Percentiles rank a stretch among this genome's conserved stretches.
phyloP scores from a whole-genome alignment of 2,888 invertebrate species.

The Apamea monoglypha region DNA sequence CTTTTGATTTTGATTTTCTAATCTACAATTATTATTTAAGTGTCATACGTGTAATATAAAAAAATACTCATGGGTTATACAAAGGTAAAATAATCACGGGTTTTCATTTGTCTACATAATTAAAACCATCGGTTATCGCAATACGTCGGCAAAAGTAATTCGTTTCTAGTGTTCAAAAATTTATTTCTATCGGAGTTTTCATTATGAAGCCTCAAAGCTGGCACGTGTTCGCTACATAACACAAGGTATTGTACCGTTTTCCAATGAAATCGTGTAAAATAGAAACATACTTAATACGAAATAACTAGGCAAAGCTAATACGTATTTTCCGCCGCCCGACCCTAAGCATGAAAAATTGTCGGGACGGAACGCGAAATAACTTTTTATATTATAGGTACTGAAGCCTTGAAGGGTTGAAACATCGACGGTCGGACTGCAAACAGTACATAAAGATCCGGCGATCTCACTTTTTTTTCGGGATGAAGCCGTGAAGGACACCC shows the following conservation, averaged over 20 bases:
- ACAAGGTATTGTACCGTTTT: slow-evolving; percentile 56
- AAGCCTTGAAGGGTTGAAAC: slow-evolving; percentile 84
- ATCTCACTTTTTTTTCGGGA: slow-evolving; percentile 86
- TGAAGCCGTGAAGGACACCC: slow-evolving; percentile 85
- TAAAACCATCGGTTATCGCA: slow-evolving; percentile 18
- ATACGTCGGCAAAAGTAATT: slow-evolving; percentile 16
- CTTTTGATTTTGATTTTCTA: no score
- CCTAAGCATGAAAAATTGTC: slow-evolving; percentile 77
- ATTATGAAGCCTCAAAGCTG: slow-evolving; percentile 46
- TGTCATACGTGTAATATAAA: no score
- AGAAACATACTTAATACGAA: slow-evolving; percentile 68
- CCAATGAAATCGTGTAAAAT: slow-evolving; percentile 66
- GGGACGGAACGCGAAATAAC: slow-evolving; percentile 78
- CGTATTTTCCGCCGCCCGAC: slow-evolving; percentile 71
- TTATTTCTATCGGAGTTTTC: slow-evolving; percentile 47
- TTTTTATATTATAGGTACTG: slow-evolving; percentile 83
- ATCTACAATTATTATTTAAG: no score
- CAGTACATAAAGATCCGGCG: slow-evolving; percentile 86
- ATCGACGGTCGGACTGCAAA: slow-evolving; percentile 85
- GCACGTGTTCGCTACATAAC: slow-evolving; percentile 45
- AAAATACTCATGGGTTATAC: no score
- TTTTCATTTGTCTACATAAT: slow-evolving; percentile 8
- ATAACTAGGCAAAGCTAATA: slow-evolving; percentile 71
- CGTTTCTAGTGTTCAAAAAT: slow-evolving; percentile 25
- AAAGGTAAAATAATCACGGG: slow-evolving; percentile 6